Evolutionary conservation across 2,888 invertebrate genomes (phyloP).

Genomic region (Meiosimyza decipiens): DNA sequence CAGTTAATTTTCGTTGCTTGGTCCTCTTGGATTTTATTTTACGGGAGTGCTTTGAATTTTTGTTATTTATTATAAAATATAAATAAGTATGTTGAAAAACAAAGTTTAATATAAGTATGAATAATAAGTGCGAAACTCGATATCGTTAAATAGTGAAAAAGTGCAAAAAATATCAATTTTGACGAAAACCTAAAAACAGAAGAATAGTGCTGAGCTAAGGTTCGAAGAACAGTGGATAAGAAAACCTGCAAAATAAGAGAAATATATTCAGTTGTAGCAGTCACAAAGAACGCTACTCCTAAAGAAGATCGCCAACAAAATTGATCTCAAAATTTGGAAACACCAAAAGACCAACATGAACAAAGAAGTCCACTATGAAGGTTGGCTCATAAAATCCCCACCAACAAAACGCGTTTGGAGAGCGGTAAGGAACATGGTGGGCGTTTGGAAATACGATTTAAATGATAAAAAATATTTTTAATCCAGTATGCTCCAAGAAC

Average conservation of each 20-base stretch:
- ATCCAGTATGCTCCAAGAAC: background rate
- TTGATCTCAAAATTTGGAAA: slow-evolving; percentile 48
- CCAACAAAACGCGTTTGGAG: slow-evolving; percentile 92
- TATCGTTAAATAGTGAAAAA: background rate
- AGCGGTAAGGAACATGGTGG: slow-evolving; percentile 77
- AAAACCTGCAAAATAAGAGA: background rate
- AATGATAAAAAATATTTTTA: background rate
- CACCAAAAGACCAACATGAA: slow-evolving; percentile 47
- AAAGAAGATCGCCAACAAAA: slow-evolving; percentile 37
- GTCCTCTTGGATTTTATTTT: background rate
- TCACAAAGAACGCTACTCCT: too few relatives aligned
- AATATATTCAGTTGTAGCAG: slow-evolving; percentile 7
- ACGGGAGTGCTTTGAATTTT: background rate
- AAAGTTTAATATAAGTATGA: background rate
- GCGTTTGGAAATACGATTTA: background rate
- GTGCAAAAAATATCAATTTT: background rate
- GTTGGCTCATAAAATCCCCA: slow-evolving; percentile 96
- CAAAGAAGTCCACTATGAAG: slow-evolving; percentile 73
- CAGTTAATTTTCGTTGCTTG: slow-evolving; percentile 11
- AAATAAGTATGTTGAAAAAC: background rate
- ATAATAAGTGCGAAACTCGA: background rate
- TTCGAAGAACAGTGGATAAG: background rate
- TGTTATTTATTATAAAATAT: background rate
- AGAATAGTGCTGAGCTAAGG: background rate
- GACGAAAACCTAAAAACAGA: background rate